Evolutionary conservation across 2,797 vertebrate species (phyloP), one percentile per base, ranked within the genome.

Genomic region (Anolis apletophallus): DNA sequence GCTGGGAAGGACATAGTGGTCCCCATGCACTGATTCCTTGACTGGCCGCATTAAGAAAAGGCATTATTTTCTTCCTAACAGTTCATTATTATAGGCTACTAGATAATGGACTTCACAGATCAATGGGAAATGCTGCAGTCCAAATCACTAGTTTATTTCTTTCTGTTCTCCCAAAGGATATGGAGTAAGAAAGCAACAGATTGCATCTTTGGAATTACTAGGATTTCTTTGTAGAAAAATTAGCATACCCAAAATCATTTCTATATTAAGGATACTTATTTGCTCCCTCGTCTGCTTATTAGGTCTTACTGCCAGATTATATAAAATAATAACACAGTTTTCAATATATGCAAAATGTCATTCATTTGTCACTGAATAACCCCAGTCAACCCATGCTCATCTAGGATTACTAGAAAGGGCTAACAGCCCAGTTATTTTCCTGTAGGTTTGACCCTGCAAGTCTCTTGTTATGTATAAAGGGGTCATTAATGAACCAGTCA

Each of bases 41-140:
- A 69, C 61, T 46, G 36, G 61, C 52, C 34, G 26, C 52, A 59
- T 75, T 75, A 75, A 50, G 50, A n/a, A 69, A 55, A 26, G 61
- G 23, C 55, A 34, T 76, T n/a, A 23, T 76, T 81, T 59, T 85
- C 72, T 81, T 71, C 16, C 3, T 2, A 81, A 71, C 50, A 74
- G 12, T 64, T 87, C 54, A 78, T 83, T 72, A 85, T 71, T 69
- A 82, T 50, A 32, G 61, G 80, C 34, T 40, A 50, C 34, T 16
- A 13, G 36, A 73, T 21, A 79, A 54, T 72, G 67, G 32, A 80
- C 57, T 40, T 74, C 21, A 71, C 32, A 57, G 78, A 76, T 88
- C 78, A 52, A 69, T 46, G 34, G 69, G 61, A 85, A 85, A 85
- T 50, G 59, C 34, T 52, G 55, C 36, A 50, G n/a, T 76, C 14